phyloP scores from a whole-genome alignment of 53 echinoderm and acorn worm species.

The Hippasteria phrygiana region DNA sequence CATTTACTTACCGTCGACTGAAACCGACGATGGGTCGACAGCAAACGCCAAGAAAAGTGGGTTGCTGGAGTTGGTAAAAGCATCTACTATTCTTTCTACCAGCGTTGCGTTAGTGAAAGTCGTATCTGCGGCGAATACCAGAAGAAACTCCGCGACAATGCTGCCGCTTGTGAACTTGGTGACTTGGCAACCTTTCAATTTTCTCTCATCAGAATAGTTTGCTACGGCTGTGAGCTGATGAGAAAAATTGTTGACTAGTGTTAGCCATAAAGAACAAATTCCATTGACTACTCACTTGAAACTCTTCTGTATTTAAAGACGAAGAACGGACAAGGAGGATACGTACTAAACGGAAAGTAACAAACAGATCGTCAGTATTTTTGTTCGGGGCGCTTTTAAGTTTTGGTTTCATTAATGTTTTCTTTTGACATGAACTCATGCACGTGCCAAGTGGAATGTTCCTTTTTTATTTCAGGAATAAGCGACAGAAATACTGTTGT shows the following conservation, averaged over 20 bases:
- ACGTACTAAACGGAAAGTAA: too few relatives aligned
- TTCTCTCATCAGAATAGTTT: neutral
- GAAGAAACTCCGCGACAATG: neutral
- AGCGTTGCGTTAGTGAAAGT: neutral
- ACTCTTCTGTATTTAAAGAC: too few relatives aligned
- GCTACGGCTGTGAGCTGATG: neutral
- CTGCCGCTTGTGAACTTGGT: slow-evolving; percentile 31
- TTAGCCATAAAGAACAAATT: too few relatives aligned
- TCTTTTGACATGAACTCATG: too few relatives aligned
- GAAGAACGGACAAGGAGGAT: too few relatives aligned
- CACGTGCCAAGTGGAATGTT: too few relatives aligned
- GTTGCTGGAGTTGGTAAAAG: slow-evolving; percentile 8
- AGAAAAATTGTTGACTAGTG: neutral
- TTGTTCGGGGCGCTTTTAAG: too few relatives aligned
- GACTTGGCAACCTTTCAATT: neutral
- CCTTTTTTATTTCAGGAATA: too few relatives aligned
- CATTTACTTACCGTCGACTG: neutral
- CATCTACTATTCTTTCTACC: neutral
- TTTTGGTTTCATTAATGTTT: too few relatives aligned
- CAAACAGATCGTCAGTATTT: too few relatives aligned
- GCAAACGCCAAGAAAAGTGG: neutral
- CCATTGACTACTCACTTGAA: too few relatives aligned
- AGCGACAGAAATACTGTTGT: too few relatives aligned
- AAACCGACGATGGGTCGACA: slow-evolving; percentile 22
- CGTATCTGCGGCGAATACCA: neutral